Evolutionary conservation across 1,140 invertebrate species (phyloP).

Genomic region (Cotesia vestalis): DNA sequence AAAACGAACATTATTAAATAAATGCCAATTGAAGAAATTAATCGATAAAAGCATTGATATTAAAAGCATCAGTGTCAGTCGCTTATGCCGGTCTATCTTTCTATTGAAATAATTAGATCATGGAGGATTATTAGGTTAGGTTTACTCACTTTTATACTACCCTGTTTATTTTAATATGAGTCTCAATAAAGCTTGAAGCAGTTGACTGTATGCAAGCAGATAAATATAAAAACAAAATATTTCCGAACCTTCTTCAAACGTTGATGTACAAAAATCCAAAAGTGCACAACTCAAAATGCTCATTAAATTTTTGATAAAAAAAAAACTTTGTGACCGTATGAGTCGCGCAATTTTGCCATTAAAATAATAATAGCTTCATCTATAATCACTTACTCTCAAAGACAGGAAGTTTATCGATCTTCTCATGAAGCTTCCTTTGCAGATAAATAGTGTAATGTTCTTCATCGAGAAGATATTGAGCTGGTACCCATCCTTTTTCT

Average conservation of each 20-base stretch:
- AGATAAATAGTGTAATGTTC: conserved; percentile 82
- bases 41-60: conserved; percentile 20
- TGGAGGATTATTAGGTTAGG: conserved; percentile 19
- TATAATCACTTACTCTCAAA: conserved; percentile 82
- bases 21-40: conserved; percentile 6
- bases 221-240: conserved; percentile 34
- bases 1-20: conserved; percentile 21
- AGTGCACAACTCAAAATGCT: no score
- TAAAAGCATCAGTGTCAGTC: conserved; percentile 31
- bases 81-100: conserved; percentile 57
- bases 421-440: conserved; percentile 87
- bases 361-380: no score
- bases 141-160: conserved; percentile 39
- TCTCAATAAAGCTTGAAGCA: conserved; percentile 28
- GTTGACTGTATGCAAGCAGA: conserved; percentile 25
- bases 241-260: conserved; percentile 73
- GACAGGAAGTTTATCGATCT: conserved; percentile 89
- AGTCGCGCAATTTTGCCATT: no score
- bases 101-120: conserved; percentile 17
- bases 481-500: conserved; percentile 92
- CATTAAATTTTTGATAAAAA: no score
- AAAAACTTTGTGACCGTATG: no score
- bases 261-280: conserved; percentile 51
- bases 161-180: conserved; percentile 16
- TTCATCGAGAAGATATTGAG: conserved; percentile 85